Base-by-base conservation (phyloP, 2,113 vertebrate genomes). In the Paradisaea rubra region DNA sequence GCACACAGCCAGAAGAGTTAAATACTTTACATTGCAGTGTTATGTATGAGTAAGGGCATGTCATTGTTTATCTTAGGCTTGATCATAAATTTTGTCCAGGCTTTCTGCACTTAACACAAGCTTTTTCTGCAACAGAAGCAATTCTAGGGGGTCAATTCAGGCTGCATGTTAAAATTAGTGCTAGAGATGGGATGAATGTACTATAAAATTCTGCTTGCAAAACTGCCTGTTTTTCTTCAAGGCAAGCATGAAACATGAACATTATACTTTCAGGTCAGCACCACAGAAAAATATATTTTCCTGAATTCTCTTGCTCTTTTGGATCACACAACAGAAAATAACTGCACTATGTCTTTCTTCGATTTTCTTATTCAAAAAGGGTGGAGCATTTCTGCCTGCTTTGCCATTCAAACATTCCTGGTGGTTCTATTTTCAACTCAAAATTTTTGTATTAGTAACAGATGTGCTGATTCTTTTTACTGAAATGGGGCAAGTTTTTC, bases 391-490 rank as follows among this genome's bases (percentile, higher is more conserved):
- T 83, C 59, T 94, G 44, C 27, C 5, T 93, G 73, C 82, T 92
- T 97, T 96, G 81, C 91, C 95, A 89, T 93, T 95, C 91, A 96
- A 94, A 93, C 95, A 96, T 97, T 97, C 95, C 94, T 95, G 39
- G 28, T 65, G 68, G 57, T 97, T 97, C 96, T 98, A 94, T 97
- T 97, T 97, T 93, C 94, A 87, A 89, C 81, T 47, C 52, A 63
- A 85, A 85, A 88, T 94, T 96, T 93, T 96, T 87, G 93, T 95
- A 97, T 97, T 97, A 92, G 86, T 96, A 93, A 89, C 97, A 98
- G 95, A 97, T 97, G 97, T 95, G 69, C 89, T 91, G 49, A 66
- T 95, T 81, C 72, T 52, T 74, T 74, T 79, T 30, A 63, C 68
- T 94, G 68, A 71, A 72, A 74, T 23, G 71, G 39, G 23, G 19